Evolutionary conservation across 2,113 vertebrate species (phyloP), one percentile per base, ranked within the genome.

Genomic region (Colistium nudipinnis): DNA sequence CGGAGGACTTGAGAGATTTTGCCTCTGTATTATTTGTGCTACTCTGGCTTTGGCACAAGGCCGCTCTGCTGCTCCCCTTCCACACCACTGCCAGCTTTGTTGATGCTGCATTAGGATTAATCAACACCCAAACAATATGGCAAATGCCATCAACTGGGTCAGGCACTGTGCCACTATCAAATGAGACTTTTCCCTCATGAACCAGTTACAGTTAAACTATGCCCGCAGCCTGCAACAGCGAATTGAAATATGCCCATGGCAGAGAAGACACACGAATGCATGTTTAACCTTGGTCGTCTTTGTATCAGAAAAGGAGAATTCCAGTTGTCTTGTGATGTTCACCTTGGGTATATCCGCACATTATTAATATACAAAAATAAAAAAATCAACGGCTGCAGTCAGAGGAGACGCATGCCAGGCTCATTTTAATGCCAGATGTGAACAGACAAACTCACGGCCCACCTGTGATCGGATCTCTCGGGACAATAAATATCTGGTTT

Each of bases 71-170:
- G 82, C 76, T 89, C 62, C 63, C 85, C 78, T 83, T 78, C 73
- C 72, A 74, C 24, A 28, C 74, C 56, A 63, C 74, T 59, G 76
- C 55, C 84, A 81, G 88, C 87, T 87, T 85, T 87, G 78, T 80
- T 86, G 81, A 74, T 60, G 73, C 78, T 82, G 83, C 85, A 77
- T 83, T 66, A 82, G 82, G 82, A 85, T 88, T 88, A 89, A 91
- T 88, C 84, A 89, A 88, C 86, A 84, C 75, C 82, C 76, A 82
- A 89, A 88, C 86, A 87, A 90, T 90, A 89, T 85, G 81, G 61
- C 73, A 87, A 87, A 87, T 48, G 74, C 78, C 39, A 82, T 84
- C 82, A 87, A 87, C 68, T 87, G 87, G 89, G 86, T 88, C 85
- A 83, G 78, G 59, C 84, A 14, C 62, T 59, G 67, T 76, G 72